phyloP scores from a whole-genome alignment of 1,140 invertebrate species.

The Pogonomyrmex barbatus region DNA sequence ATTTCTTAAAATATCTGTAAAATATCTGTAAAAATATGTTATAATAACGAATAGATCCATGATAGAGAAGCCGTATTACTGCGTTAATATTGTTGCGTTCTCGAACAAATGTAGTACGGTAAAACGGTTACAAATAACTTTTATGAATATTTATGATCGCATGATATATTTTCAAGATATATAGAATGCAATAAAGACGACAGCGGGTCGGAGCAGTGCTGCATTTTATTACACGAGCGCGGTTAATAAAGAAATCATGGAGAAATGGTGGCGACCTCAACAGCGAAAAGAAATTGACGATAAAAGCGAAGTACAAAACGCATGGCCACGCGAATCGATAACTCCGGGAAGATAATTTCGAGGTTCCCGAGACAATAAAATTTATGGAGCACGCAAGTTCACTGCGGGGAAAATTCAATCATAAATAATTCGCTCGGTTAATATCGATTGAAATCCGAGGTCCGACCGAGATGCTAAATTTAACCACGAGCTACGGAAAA shows the following conservation, averaged over 20 bases:
- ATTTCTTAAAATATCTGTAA: not conserved
- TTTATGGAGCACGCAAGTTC: slow-evolving; percentile 43
- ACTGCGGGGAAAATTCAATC: slow-evolving; percentile 40
- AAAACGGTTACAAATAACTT: not conserved
- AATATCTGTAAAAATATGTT: not conserved
- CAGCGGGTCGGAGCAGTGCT: not conserved
- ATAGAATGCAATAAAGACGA: slow-evolving; percentile 23
- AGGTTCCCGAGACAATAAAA: slow-evolving; percentile 42
- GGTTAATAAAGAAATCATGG: slow-evolving; percentile 12
- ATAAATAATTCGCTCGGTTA: slow-evolving; percentile 50
- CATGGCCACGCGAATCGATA: slow-evolving; percentile 21
- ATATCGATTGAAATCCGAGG: slow-evolving; percentile 34
- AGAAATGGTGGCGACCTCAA: not conserved
- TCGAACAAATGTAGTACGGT: not conserved
- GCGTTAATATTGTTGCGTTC: not conserved
- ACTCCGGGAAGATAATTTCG: slow-evolving; percentile 35
- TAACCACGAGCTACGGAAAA: slow-evolving; percentile 21
- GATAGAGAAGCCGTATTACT: not conserved
- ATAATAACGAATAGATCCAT: not conserved
- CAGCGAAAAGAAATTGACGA: slow-evolving; percentile 23
- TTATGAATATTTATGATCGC: slow-evolving; percentile 7
- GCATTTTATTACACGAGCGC: slow-evolving; percentile 18
- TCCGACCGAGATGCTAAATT: slow-evolving; percentile 19
- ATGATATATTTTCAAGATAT: not conserved
- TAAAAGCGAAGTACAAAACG: slow-evolving; percentile 12